Evolutionary conservation across 37 sponge, comb jelly and placozoan genomes (phyloP).

Genomic region (Hexactinellida sp.): DNA sequence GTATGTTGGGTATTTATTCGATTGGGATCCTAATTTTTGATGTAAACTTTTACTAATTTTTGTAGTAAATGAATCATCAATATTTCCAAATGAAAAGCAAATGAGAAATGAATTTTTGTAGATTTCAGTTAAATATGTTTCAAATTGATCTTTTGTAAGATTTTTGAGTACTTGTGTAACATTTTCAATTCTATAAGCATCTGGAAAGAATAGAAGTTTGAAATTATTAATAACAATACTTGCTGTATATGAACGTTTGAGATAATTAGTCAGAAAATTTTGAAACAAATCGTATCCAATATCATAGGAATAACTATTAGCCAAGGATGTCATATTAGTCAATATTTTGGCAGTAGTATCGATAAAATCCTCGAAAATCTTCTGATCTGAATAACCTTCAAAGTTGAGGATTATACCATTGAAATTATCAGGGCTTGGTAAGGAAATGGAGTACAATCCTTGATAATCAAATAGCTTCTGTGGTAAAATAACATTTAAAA

Average conservation of each 20-base stretch:
- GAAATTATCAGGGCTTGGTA: neutral
- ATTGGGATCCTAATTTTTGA: neutral
- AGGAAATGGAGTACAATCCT: neutral
- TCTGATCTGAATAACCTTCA: neutral
- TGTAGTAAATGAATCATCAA: neutral
- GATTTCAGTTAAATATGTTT: neutral
- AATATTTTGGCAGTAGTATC: neutral
- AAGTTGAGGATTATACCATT: neutral
- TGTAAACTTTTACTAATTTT: neutral
- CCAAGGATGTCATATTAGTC: neutral
- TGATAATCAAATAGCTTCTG: neutral
- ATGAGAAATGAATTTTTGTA: neutral
- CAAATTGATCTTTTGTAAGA: neutral
- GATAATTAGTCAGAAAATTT: neutral
- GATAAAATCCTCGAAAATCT: neutral
- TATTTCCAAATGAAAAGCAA: slow-evolving; percentile 1
- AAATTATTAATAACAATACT: neutral
- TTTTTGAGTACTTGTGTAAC: neutral
- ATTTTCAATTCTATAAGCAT: neutral
- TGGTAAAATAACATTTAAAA: neutral
- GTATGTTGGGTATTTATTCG: neutral
- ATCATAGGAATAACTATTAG: neutral
- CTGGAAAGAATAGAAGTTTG: neutral
- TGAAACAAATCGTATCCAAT: neutral
- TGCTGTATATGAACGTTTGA: neutral